Evolutionary conservation across 2,797 vertebrate species (phyloP), one percentile per base, ranked within the genome.

Genomic region (Peromyscus melanophrys): DNA sequence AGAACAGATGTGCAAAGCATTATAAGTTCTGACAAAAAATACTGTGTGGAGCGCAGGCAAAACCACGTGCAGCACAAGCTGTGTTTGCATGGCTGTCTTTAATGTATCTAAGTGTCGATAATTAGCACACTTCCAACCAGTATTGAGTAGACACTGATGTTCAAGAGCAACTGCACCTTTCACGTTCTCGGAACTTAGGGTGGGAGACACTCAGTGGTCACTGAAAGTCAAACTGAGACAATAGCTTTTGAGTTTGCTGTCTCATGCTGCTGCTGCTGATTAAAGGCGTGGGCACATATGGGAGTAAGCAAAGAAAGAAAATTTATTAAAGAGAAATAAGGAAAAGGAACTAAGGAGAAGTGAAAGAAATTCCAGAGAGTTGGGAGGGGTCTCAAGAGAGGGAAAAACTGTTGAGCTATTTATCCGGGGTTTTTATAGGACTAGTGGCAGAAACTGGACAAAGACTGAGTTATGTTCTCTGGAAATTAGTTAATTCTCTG

Each of bases 51-150:
- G 29, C 4, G 3, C 3, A 21, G 65, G 10, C 31, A 27, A 40
- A 81, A 14, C 49, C 17, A 25, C 4, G 16, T 2, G 34, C 40
- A 52, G 75, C 6, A 37, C 43, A 1, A 0, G 0, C 1, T 21
- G 46, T 81, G 40, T 11, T 16, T 19, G 23, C 3, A 59, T 17
- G 12, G 34, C 11, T 63, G 5, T n/a, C 65, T 69, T 16, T 9
- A 40, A 12, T 1, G 1, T 10, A 1, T 8, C 6, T 11, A 57
- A 8, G 14, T 10, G 37, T 13, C 4, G 2, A 21, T 16, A 46
- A 49, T 63, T 83, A 43, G n/a, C 81, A 69, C 43, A 49, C 9
- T 49, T 6, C 61, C 17, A 67, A 67, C 21, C 23, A 19, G 8
- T 14, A 52, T 1, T 63, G 81, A 61, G 16, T 63, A 63, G 59